Evolutionary conservation across 2,113 vertebrate genomes (phyloP).

Genomic region (Ploceus nigricollis): DNA sequence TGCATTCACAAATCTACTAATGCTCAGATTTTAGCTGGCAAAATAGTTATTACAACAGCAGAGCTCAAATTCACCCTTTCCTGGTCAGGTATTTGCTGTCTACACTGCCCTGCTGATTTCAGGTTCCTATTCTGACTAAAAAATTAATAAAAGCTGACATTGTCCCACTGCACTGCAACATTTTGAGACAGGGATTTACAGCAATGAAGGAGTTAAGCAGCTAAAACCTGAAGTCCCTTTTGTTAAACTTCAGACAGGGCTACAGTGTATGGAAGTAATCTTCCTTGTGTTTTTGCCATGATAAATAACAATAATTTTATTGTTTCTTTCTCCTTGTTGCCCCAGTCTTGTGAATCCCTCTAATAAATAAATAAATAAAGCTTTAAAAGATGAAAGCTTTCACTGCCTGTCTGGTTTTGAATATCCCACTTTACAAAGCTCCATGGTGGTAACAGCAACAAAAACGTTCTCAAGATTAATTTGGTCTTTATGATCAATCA

Average conservation of each 20-base stretch:
- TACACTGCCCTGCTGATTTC: not conserved
- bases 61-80: not conserved
- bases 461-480: not conserved
- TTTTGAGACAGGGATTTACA: not conserved
- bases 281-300: not conserved
- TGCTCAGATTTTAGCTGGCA: slow-evolving; percentile 17
- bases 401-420: not conserved
- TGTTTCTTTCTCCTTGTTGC: not conserved
- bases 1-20: slow-evolving; percentile 23
- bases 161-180: accelerated
- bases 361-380: not conserved
- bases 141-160: not conserved
- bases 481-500: not conserved
- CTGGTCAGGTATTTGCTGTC: not conserved
- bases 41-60: not conserved
- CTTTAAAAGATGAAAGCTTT: not conserved
- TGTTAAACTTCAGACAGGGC: not conserved
- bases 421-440: not conserved
- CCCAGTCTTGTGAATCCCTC: not conserved
- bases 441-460: not conserved
- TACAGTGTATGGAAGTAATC: not conserved
- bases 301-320: slow-evolving; percentile 14
- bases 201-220: not conserved
- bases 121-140: not conserved
- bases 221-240: not conserved